Evolutionary conservation across 2,113 vertebrate species (phyloP).

Genomic region (Takifugu bimaculatus): DNA sequence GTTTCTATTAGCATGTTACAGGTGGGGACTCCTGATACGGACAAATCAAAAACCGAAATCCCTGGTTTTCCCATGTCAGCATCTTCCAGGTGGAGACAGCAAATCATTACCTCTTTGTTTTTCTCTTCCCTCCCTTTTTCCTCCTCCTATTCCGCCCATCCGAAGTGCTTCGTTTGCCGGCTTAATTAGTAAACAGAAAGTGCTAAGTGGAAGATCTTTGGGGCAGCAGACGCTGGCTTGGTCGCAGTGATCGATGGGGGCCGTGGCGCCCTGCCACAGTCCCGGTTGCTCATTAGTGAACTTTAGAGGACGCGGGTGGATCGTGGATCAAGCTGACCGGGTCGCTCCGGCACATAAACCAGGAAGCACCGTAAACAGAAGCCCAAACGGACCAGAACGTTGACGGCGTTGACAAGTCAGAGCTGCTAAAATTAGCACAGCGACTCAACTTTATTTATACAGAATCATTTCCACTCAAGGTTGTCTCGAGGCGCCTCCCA

Average conservation of each 20-base stretch:
- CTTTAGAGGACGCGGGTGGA: constrained; percentile 8
- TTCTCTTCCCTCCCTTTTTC: constrained; percentile 32
- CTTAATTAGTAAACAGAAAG: constrained; percentile 64
- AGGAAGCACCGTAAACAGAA: too few relatives aligned
- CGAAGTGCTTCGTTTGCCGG: constrained; percentile 49
- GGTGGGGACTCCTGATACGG: constrained; percentile 28
- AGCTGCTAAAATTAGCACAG: too few relatives aligned
- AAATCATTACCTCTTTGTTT: constrained; percentile 61
- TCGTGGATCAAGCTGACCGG: neutral
- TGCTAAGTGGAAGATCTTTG: constrained; percentile 63
- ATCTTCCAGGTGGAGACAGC: constrained; percentile 41
- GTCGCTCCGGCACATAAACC: too few relatives aligned
- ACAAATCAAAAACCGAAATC: constrained; percentile 50
- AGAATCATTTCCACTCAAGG: too few relatives aligned
- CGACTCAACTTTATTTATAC: too few relatives aligned
- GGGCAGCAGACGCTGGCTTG: constrained; percentile 39
- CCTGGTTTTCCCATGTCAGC: constrained; percentile 44
- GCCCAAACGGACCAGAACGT: too few relatives aligned
- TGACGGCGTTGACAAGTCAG: too few relatives aligned
- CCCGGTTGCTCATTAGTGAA: constrained; percentile 46
- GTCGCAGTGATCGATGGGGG: constrained; percentile 50
- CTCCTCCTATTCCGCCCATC: constrained; percentile 15
- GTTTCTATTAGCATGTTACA: neutral
- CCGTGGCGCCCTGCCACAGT: neutral
- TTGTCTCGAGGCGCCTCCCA: too few relatives aligned